Conservation (phyloP, 2,113 vertebrate genomes). For the Choloepus hoffmanni region DNA sequence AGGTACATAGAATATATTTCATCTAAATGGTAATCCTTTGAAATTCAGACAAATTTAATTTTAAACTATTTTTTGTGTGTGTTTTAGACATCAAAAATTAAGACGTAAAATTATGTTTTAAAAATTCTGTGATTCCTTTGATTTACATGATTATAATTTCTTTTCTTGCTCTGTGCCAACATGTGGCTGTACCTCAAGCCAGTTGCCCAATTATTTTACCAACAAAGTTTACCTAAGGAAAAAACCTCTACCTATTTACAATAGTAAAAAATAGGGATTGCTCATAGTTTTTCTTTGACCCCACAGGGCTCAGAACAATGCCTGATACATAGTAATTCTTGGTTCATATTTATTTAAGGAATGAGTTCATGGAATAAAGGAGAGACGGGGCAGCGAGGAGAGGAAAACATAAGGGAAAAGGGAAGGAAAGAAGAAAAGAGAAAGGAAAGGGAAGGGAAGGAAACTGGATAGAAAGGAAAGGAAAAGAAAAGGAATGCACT, state of each 20-base stretch:
- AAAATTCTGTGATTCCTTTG: background rate
- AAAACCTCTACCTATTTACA: background rate
- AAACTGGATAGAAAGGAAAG: background rate
- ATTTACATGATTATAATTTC: background rate
- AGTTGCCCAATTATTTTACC: background rate
- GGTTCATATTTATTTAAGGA: slow-evolving; percentile 24
- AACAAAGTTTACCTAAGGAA: background rate
- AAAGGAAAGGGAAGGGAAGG: background rate
- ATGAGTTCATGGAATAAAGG: background rate
- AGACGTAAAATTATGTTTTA: background rate
- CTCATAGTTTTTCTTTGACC: background rate
- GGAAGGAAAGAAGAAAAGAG: background rate
- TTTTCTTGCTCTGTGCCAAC: background rate
- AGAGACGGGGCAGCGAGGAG: background rate
- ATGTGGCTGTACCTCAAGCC: background rate
- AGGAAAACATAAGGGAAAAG: background rate
- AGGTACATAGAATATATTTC: background rate
- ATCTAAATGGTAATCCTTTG: background rate
- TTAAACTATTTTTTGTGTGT: background rate
- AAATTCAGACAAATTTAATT: background rate
- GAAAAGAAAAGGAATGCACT: background rate
- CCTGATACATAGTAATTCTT: background rate
- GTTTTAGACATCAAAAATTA: background rate
- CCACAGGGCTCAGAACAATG: background rate
- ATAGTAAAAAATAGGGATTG: background rate